Base-by-base conservation (phyloP, 2,113 vertebrate genomes). In the Dinomys branickii region DNA sequence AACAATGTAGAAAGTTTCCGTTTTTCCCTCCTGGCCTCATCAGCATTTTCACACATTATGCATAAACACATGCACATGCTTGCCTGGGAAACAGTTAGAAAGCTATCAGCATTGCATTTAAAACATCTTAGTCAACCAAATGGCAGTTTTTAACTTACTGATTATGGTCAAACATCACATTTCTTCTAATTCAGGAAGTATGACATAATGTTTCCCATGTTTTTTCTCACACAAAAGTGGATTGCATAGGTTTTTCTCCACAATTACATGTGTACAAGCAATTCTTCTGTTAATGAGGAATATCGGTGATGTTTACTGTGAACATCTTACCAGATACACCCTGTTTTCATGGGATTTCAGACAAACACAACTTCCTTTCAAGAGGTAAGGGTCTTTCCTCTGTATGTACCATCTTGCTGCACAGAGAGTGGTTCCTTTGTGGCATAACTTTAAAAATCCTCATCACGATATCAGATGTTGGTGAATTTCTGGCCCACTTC, bases 401-500 rank as follows among this genome's bases (percentile, higher is more conserved):
- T 44, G 10, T 30, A 77, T 58, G 47, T 2, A 56, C 1, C 10
- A n/a, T 47, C 9, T 78, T 61, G 4, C 56, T 85, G 9, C 12
- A 75, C 26, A 69, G 14, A 61, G 16, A 38, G 8, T 44, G 14
- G n/a, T 67, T 96, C 77, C 50, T 22, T 91, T 65, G 47, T 73
- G 47, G 47, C 16, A 38, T 11, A 94, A 67, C 56, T 69, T 78
- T 87, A 41, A 3, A 24, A 78, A 84, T 88, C 9, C 12, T 35
- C 3, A n/a, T 47, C 28, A 22, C 69, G n/a, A 28, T 84, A 24
- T 41, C 81, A 90, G 67, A 56, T 95, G 6, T 67, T 95, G 67
- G 92, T 69, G 59, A 92, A 94, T 56, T 91, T 90, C 38, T 41
- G 52, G 17, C 38, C 58, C 50, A 87, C 22, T 93, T 96, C 38